Conservation (phyloP, 2,888 invertebrate species). For the Agrotis segetum region DNA sequence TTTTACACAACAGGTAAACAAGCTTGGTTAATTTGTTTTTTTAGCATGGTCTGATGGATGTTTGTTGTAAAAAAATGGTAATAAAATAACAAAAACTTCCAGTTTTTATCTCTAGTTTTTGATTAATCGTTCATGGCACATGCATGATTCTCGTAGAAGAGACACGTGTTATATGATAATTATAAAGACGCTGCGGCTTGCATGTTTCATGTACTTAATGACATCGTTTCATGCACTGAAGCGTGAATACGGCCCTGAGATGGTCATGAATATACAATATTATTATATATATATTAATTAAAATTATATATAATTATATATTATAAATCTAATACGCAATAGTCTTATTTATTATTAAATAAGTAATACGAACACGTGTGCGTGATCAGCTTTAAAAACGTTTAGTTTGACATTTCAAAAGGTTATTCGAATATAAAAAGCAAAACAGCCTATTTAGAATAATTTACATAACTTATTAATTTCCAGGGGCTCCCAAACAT, state of each 20-base stretch:
- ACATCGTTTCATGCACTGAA: constrained; percentile 26
- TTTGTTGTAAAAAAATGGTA: constrained; percentile 6
- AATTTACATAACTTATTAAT: no score
- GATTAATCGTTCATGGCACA: constrained; percentile 16
- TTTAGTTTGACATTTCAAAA: not conserved
- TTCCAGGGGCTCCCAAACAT: not conserved
- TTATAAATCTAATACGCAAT: not conserved
- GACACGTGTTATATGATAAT: constrained; percentile 42
- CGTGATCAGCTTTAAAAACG: not conserved
- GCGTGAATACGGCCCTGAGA: constrained; percentile 28
- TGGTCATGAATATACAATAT: constrained; percentile 15
- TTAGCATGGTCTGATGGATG: constrained; percentile 5
- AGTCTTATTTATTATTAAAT: not conserved
- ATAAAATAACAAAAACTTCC: constrained; percentile 20
- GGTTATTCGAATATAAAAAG: not conserved
- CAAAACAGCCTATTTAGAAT: no score
- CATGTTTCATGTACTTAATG: constrained; percentile 19
- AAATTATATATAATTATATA: no score
- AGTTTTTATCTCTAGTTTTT: constrained; percentile 17
- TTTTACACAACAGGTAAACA: constrained; percentile 5
- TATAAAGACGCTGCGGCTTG: constrained; percentile 8
- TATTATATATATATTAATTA: no score
- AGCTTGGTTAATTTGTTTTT: constrained; percentile 15
- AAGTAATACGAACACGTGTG: not conserved
- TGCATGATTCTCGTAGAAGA: constrained; percentile 21